These are phyloP conservation scores for Drosophila sechellia DNA, from an alignment of 1,140 invertebrate species.

Conservation along the genomic window DNA sequence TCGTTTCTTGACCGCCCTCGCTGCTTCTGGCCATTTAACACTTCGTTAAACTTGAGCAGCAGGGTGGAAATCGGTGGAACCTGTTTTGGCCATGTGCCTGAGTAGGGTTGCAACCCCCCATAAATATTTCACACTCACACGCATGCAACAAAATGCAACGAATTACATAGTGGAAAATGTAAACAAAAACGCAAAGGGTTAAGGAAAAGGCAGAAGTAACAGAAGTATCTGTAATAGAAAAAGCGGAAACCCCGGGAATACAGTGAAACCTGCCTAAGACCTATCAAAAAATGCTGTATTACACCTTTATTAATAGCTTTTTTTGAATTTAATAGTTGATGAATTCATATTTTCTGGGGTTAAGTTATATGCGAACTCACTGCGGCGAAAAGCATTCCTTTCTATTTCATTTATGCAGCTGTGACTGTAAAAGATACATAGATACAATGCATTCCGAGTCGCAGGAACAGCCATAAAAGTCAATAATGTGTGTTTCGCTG, in stretches of 20 bases:
- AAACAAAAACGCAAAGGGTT: slow-evolving; percentile 63
- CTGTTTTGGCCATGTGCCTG: slow-evolving; percentile 19
- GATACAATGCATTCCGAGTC: background rate
- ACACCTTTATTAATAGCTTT: too few species aligned
- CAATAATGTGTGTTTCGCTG: slow-evolving; percentile 71
- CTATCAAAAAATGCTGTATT: too few species aligned
- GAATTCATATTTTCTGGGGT: too few species aligned
- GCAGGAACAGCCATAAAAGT: slow-evolving; percentile 65
- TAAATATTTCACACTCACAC: slow-evolving; percentile 68
- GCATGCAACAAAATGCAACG: slow-evolving; percentile 75
- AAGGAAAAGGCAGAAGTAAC: slow-evolving; percentile 25
- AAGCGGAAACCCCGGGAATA: slow-evolving; percentile 6
- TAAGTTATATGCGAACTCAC: too few species aligned
- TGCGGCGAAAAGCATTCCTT: too few species aligned
- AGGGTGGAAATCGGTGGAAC: slow-evolving; percentile 17
- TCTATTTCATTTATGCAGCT: background rate
- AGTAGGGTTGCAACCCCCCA: slow-evolving; percentile 26
- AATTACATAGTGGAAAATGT: slow-evolving; percentile 81
- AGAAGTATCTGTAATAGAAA: slow-evolving; percentile 12
- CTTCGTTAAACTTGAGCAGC: slow-evolving; percentile 73
- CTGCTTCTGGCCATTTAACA: slow-evolving; percentile 65
- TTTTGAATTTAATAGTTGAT: too few species aligned
- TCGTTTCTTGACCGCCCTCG: slow-evolving; percentile 12
- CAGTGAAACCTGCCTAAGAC: slow-evolving; percentile 5
- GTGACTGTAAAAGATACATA: slow-evolving; percentile 4